Evolutionary conservation across 2,113 vertebrate species (phyloP).

Genomic region (Cheirogaleus medius): DNA sequence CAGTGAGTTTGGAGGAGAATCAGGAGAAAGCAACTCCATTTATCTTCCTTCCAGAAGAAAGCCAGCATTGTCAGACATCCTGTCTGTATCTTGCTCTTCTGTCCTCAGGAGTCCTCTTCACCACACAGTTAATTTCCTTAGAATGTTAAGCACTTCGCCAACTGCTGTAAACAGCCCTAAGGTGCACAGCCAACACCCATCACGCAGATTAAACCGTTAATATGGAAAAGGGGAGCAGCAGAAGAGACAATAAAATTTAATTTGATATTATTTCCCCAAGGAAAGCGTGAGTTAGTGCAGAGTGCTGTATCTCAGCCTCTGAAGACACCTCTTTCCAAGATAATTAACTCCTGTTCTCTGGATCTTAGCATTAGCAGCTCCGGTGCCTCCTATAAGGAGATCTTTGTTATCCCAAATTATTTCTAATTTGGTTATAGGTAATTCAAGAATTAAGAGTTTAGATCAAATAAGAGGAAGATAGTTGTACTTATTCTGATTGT

Average conservation of each 20-base stretch:
- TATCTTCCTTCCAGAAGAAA: background rate
- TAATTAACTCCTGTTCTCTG: background rate
- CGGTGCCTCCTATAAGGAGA: background rate
- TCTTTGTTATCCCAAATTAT: background rate
- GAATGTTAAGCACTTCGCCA: conserved; percentile 23
- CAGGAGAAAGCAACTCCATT: background rate
- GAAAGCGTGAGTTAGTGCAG: conserved; percentile 20
- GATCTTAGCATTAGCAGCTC: background rate
- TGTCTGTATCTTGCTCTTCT: background rate
- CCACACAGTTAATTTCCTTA: conserved; percentile 44
- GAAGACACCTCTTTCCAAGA: background rate
- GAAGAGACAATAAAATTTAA: conserved; percentile 31
- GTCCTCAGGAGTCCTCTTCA: background rate
- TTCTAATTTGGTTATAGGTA: background rate
- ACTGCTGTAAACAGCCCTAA: conserved; percentile 46
- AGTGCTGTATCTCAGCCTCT: background rate
- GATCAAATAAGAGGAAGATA: background rate
- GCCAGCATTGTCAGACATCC: background rate
- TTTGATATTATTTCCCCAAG: background rate
- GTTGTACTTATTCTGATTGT: background rate
- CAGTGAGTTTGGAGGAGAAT: background rate
- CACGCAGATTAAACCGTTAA: conserved; percentile 28
- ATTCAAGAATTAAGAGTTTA: background rate
- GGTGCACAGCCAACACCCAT: background rate
- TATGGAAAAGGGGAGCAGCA: conserved; percentile 9